Base-by-base conservation (phyloP, 2,888 invertebrate species). In the Pegoplata infirma region DNA sequence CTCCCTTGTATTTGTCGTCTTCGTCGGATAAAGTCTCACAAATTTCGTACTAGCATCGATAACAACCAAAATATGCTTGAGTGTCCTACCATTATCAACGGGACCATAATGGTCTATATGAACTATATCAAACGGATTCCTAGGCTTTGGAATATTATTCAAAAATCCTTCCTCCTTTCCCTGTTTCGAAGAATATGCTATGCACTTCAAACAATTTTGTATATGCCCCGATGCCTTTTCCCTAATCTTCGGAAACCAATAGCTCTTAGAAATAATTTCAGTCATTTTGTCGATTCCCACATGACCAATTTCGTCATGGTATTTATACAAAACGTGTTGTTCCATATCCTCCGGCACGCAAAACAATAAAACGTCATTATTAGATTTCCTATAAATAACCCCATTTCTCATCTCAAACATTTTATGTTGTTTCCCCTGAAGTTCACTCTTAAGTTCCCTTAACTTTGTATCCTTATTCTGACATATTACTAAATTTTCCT, bases 281-380 rank as follows among this genome's bases (percentile, higher is more conserved):
- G 32, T 51, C 16, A 63, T 61, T 47, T 76, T 76, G 17, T 74
- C 76, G 1, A 74, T 49, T 0, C 69, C 73, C 44, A 73, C n/a
- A 17, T 77, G 77, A 0, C 80, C 77, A 56, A 77, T 71, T 36
- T 77, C 63, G 16, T 80, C 67, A 36, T 76, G 80, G 36, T 77
- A 80, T 12, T 67, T 80, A 17, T 64, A 80, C 7, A 77, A n/a
- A 1, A 80, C 63, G n/a, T 80, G 75, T 0, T 19, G 16, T 23
- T 72, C 68, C 68, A 75, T 80, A 7, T 55, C 68, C 12, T 46
- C 12, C 1, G 72, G 72, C 1, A 80, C 72, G 21, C 47, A 75
- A 66, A 80, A 80, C 4, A 74, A 16, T 5, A 76, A 21, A n/a
- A 10, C 32, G 25, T 36, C 71, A 10, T 49, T 36, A n/a, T 23